These are phyloP conservation scores for Bombyx mandarina DNA, from an alignment of 1,140 invertebrate genomes.

Conservation along the genomic window DNA sequence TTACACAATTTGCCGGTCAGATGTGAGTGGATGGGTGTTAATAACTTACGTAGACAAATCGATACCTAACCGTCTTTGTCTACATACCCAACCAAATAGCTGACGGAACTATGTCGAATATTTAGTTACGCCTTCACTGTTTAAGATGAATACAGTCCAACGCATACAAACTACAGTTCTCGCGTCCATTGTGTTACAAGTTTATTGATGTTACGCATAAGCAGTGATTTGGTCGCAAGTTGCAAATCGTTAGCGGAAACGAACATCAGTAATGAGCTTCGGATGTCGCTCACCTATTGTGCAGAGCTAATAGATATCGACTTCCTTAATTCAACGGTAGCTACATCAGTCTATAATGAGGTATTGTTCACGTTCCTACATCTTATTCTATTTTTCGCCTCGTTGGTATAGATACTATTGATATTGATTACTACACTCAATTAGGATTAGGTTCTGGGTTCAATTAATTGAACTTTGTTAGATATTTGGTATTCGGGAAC, in stretches of 20 bases:
- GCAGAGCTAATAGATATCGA: constrained; percentile 66
- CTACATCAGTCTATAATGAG: constrained; percentile 49
- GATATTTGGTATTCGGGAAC: too few species aligned
- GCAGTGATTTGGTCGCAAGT: constrained; percentile 36
- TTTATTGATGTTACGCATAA: constrained; percentile 21
- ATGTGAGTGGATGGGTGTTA: neutral
- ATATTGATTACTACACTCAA: too few species aligned
- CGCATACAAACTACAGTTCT: too few species aligned
- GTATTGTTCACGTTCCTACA: constrained; percentile 51
- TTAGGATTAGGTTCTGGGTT: too few species aligned
- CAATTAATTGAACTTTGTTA: constrained; percentile 6
- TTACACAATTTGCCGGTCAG: constrained; percentile 5
- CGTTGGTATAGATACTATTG: too few species aligned
- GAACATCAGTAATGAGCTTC: constrained; percentile 65
- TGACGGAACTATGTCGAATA: too few species aligned
- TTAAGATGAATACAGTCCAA: too few species aligned
- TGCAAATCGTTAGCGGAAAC: constrained; percentile 62
- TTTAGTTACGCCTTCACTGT: too few species aligned
- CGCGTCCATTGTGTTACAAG: constrained; percentile 9
- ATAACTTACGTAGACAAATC: neutral
- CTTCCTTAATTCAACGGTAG: constrained; percentile 61
- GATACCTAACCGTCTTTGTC: neutral
- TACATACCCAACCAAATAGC: neutral
- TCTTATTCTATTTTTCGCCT: constrained; percentile 41
- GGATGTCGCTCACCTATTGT: constrained; percentile 70